Conservation (phyloP, 2,797 vertebrate species). For the Semaprochilodus insignis region DNA sequence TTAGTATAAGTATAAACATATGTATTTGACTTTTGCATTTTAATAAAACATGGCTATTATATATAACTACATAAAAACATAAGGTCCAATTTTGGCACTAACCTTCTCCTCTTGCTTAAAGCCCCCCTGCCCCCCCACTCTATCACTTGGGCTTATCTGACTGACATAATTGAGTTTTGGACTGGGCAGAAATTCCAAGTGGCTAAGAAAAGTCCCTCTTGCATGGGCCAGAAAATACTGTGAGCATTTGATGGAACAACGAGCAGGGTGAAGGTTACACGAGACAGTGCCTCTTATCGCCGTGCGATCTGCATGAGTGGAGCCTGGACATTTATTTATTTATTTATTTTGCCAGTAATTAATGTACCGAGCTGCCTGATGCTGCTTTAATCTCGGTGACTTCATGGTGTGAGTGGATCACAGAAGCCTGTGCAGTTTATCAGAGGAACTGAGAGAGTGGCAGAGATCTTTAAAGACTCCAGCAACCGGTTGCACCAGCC, state of each 20-base stretch:
- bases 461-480: background rate
- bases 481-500: no score
- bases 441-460: conserved; percentile 15
- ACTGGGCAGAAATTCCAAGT: background rate
- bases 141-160: conserved; percentile 10
- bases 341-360: conserved; percentile 64
- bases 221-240: background rate
- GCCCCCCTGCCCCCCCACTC: background rate
- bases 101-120: background rate
- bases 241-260: conserved; percentile 37
- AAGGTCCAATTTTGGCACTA: conserved; percentile 2
- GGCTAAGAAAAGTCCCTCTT: background rate
- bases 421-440: conserved; percentile 27
- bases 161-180: conserved; percentile 27
- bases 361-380: conserved; percentile 49
- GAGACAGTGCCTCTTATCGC: conserved; percentile 63
- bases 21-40: no score
- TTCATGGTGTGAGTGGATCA: conserved; percentile 60
- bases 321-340: conserved; percentile 22
- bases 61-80: background rate
- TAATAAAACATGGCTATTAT: background rate
- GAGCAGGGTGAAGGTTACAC: conserved; percentile 64
- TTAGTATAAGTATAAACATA: no score
- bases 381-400: conserved; percentile 64
- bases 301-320: conserved; percentile 63